Percentiles rank a stretch among this genome's conserved stretches.
Conservation (phyloP, 1,140 invertebrate species). For the Calliopsis andreniformis region DNA sequence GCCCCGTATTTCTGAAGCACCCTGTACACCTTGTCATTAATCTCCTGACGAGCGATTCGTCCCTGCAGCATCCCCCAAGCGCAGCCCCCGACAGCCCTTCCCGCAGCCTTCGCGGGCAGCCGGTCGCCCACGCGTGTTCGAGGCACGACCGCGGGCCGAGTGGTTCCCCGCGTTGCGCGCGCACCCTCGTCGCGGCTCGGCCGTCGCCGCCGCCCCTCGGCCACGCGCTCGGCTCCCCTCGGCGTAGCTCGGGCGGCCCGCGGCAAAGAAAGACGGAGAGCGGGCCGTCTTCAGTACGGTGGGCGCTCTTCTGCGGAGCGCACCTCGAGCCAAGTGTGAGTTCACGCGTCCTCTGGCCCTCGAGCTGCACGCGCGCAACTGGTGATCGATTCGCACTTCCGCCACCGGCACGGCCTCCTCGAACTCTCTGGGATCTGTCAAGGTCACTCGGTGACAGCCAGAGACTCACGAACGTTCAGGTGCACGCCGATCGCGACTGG, state of each 20-base stretch:
- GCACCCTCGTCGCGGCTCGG: constrained; percentile 62
- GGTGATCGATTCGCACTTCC: constrained; percentile 68
- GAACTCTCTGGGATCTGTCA: constrained; percentile 50
- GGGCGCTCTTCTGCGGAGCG: constrained; percentile 71
- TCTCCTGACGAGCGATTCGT: constrained; percentile 26
- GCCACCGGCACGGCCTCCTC: constrained; percentile 53
- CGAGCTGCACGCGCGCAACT: constrained; percentile 65
- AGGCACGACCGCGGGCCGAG: constrained; percentile 38
- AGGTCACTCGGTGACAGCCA: constrained; percentile 54
- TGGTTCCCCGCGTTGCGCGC: constrained; percentile 42
- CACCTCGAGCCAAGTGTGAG: constrained; percentile 36
- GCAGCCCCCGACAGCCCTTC: constrained; percentile 27
- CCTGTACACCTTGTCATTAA: constrained; percentile 49
- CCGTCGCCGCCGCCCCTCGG: constrained; percentile 30
- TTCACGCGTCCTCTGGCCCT: not conserved
- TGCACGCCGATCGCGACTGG: constrained; percentile 28
- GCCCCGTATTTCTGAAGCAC: too few relatives aligned
- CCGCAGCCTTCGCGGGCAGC: constrained; percentile 47
- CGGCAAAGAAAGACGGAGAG: constrained; percentile 48
- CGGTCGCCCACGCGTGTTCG: constrained; percentile 66
- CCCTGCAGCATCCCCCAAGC: constrained; percentile 46
- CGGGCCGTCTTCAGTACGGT: constrained; percentile 66
- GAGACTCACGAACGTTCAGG: constrained; percentile 11
- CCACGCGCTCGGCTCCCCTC: constrained; percentile 55
- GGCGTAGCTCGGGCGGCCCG: constrained; percentile 56